Base-by-base conservation (phyloP, 2,113 vertebrate species). In the Pangasianodon gigas region DNA sequence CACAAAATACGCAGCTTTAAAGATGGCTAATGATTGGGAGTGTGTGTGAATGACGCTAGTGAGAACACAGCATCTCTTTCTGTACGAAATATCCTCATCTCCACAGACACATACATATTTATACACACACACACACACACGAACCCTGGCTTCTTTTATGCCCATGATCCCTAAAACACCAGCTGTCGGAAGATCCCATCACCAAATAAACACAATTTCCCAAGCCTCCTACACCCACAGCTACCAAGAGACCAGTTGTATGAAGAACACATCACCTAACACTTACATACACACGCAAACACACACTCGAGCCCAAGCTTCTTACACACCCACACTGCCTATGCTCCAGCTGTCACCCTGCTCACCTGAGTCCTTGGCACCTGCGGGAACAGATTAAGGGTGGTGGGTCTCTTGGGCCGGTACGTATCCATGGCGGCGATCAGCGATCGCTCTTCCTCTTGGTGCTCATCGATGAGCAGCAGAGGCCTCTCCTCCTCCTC, bases 311-410 rank as follows among this genome's bases (percentile, higher is more conserved):
- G 26, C 24, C 32, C 88, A 86, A 89, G 52, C 84, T 37, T 81
- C 51, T 80, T 37, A 88, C 60, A 62, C 58, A 74, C 37, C 44
- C 16, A 75, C 52, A 46, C 54, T 69, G 14, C 8, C 44, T 75
- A 56, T 41, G 48, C 60, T 16, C 83, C 84, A 89, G 79, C 89
- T 58, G 75, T 46, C 41, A 54, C 77, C 67, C 69, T 62, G 37
- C 96, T 94, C 94, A 99, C 98, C 97, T 98, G 98, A 95, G 97
- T 97, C 93, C 97, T 96, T 91, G 98, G 97, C 95, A 97, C 97
- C 95, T 98, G 97, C 85, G 97, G 97, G 95, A 99, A 99, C 92
- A 99, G 97, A 95, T 97, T 98, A 93, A 99, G 96, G 60, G 97
- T 98, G 93, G 98, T 98, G 87, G 98, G 98, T 93, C 97, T 95